Evolutionary conservation across 2,797 vertebrate genomes (phyloP).

Genomic region (Amblyraja radiata): DNA sequence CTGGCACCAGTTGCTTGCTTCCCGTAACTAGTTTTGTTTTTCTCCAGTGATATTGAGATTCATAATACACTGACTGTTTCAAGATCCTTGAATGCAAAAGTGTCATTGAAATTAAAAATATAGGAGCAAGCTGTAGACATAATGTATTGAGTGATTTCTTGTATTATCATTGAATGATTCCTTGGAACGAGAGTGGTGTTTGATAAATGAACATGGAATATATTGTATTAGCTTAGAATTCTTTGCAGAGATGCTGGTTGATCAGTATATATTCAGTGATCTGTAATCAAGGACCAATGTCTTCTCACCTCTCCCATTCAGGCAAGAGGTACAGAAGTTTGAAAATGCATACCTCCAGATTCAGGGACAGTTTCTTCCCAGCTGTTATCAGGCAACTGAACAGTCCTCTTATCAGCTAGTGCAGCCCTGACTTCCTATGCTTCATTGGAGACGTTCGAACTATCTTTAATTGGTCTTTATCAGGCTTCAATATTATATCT

Average conservation of each 20-base stretch:
- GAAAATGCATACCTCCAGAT: no score
- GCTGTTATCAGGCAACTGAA: no score
- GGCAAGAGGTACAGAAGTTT: no score
- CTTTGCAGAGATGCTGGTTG: neutral
- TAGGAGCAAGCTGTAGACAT: neutral
- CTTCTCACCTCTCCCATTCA: no score
- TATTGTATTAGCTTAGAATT: neutral
- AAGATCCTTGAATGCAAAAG: neutral
- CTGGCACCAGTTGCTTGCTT: neutral
- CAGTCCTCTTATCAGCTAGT: no score
- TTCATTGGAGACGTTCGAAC: no score
- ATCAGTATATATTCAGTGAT: neutral
- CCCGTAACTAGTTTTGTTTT: neutral
- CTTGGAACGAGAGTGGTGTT: neutral
- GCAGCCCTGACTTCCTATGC: no score
- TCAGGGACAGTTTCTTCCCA: no score
- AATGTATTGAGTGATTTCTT: neutral
- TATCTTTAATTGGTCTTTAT: no score
- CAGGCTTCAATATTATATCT: no score
- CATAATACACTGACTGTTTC: neutral
- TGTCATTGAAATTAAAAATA: neutral
- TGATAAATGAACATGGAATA: neutral
- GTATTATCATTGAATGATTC: neutral
- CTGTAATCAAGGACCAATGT: no score
- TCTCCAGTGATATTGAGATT: neutral